A percentile compares a stretch with the other conserved stretches of the same genome.
Conservation (phyloP, 2,797 vertebrate genomes). For the Falco rusticolus region DNA sequence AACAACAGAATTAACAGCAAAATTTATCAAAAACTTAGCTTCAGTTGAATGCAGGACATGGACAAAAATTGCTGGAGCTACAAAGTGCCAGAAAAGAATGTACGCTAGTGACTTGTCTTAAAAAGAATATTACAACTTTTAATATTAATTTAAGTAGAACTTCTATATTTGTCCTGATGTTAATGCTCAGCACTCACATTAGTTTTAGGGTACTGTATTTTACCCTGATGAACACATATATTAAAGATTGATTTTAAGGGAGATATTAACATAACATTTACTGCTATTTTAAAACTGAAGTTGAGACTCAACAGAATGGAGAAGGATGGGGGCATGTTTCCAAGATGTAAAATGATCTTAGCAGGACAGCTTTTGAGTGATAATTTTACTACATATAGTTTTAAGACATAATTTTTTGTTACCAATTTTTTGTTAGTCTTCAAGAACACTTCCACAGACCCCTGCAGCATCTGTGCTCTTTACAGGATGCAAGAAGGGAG, state of each 20-base stretch:
- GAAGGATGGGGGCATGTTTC: background rate
- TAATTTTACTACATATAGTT: background rate
- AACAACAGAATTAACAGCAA: background rate
- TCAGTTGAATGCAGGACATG: background rate
- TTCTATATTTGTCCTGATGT: background rate
- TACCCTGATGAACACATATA: background rate
- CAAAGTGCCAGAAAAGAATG: background rate
- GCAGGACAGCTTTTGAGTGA: background rate
- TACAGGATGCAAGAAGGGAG: background rate
- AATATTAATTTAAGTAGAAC: background rate
- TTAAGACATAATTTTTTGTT: background rate
- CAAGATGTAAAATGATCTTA: background rate
- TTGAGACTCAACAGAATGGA: background rate
- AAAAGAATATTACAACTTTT: background rate
- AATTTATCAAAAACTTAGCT: background rate
- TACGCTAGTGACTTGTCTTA: background rate
- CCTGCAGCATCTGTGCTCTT: background rate
- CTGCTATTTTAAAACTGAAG: slow-evolving; percentile 9
- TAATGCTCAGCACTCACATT: background rate
- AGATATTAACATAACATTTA: slow-evolving; percentile 2
- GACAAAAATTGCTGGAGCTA: background rate
- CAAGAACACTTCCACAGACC: background rate
- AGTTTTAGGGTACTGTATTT: background rate
- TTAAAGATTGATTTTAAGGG: background rate
- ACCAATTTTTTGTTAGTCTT: background rate